Evolutionary conservation across 2,888 invertebrate genomes (phyloP).

Genomic region (Epinotia brunnichana): DNA sequence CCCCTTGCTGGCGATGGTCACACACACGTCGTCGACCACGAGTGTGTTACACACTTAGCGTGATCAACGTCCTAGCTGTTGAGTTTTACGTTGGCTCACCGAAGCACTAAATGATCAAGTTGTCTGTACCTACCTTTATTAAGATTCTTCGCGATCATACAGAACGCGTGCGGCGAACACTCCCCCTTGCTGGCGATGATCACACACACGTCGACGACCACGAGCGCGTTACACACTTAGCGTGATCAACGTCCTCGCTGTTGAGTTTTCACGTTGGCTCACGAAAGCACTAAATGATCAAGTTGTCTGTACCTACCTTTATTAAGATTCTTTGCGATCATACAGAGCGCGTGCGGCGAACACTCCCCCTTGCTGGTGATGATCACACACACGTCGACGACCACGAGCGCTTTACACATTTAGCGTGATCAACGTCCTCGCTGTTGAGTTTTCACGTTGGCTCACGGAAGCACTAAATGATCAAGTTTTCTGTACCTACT

Average conservation of each 20-base stretch:
- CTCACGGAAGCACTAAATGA: constrained; percentile 95
- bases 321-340: constrained; percentile 97
- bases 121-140: constrained; percentile 91
- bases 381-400: constrained; percentile 98
- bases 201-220: constrained; percentile 98
- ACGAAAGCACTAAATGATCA: constrained; percentile 83
- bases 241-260: constrained; percentile 95
- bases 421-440: constrained; percentile 96
- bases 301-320: constrained; percentile 86
- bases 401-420: constrained; percentile 98
- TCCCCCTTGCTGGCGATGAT: constrained; percentile 97
- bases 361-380: constrained; percentile 96
- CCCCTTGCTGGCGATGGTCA: constrained; percentile 96
- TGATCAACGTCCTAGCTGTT: constrained; percentile 94
- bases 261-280: constrained; percentile 97
- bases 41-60: constrained; percentile 95
- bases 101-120: constrained; percentile 72
- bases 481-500: no score
- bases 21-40: constrained; percentile 98
- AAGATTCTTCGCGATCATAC: constrained; percentile 96
- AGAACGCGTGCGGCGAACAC: constrained; percentile 98
- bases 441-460: constrained; percentile 97
- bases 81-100: constrained; percentile 97
- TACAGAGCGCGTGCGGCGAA: constrained; percentile 98
- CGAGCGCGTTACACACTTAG: constrained; percentile 95